These are phyloP conservation scores for Bolborhynchus lineola DNA, from an alignment of 2,113 vertebrate species.

Conservation along the genomic window DNA sequence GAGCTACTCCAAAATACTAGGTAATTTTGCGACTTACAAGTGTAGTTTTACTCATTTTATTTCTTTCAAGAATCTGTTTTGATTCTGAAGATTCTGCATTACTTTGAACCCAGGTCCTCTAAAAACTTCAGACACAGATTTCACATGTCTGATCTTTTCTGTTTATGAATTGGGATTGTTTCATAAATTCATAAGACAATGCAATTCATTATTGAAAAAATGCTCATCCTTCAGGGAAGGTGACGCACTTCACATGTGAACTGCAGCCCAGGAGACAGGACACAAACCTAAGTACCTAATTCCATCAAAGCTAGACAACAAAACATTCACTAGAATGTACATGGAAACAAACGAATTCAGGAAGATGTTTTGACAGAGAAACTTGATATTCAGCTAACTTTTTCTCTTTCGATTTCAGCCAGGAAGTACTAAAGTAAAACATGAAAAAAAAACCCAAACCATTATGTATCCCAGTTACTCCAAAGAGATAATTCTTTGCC, in stretches of 20 bases:
- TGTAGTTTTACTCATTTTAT: accelerated
- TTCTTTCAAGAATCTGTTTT: background rate
- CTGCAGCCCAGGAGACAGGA: background rate
- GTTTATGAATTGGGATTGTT: background rate
- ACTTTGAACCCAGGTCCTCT: background rate
- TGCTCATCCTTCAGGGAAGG: background rate
- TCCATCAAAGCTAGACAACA: background rate
- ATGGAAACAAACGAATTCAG: background rate
- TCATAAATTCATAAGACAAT: background rate
- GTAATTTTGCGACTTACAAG: background rate
- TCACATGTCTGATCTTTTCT: background rate
- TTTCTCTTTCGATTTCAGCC: background rate
- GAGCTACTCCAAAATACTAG: background rate
- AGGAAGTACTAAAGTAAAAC: background rate
- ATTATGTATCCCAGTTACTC: background rate
- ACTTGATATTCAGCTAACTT: background rate
- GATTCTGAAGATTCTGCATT: background rate
- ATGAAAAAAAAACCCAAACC: background rate
- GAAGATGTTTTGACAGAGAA: background rate
- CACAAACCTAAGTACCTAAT: background rate
- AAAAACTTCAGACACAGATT: background rate
- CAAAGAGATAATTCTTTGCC: background rate
- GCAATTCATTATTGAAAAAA: background rate
- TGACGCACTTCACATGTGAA: background rate
- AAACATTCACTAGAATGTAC: no score